Conservation (phyloP, 2,113 vertebrate genomes). For the Syngnathoides biaculeatus region DNA sequence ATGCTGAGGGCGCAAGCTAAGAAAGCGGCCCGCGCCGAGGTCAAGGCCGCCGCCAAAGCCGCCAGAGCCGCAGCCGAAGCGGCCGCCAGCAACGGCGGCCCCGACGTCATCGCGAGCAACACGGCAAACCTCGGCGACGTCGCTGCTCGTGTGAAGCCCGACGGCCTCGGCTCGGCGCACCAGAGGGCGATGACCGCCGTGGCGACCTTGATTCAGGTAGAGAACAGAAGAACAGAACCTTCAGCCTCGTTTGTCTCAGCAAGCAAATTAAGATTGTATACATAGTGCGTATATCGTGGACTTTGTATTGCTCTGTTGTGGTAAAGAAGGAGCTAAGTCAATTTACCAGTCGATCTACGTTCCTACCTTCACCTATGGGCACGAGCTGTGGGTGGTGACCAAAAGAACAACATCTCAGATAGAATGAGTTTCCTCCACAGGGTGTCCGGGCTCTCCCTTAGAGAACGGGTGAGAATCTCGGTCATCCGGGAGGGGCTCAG, state of each 20-base stretch:
- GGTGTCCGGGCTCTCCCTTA: too few species aligned
- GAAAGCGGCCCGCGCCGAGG: slow-evolving; percentile 50
- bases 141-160: slow-evolving; percentile 21
- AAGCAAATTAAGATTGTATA: not conserved
- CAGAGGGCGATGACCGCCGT: slow-evolving; percentile 70
- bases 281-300: too few species aligned
- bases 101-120: slow-evolving; percentile 61
- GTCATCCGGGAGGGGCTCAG: too few species aligned
- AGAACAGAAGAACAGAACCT: not conserved
- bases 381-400: too few species aligned
- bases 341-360: too few species aligned
- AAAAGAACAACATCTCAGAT: too few species aligned
- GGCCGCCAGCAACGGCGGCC: slow-evolving; percentile 52
- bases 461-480: too few species aligned
- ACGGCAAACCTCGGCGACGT: slow-evolving; percentile 15
- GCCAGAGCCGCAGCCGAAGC: slow-evolving; percentile 71
- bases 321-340: too few species aligned
- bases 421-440: too few species aligned
- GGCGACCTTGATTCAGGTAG: slow-evolving; percentile 64
- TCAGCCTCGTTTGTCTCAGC: not conserved
- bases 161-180: slow-evolving; percentile 60
- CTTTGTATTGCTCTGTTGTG: too few species aligned
- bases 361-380: too few species aligned
- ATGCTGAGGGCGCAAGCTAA: slow-evolving; percentile 77
- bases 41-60: slow-evolving; percentile 67